Evolutionary conservation across 2,113 vertebrate species (phyloP).

Genomic region (Silurus meridionalis): DNA sequence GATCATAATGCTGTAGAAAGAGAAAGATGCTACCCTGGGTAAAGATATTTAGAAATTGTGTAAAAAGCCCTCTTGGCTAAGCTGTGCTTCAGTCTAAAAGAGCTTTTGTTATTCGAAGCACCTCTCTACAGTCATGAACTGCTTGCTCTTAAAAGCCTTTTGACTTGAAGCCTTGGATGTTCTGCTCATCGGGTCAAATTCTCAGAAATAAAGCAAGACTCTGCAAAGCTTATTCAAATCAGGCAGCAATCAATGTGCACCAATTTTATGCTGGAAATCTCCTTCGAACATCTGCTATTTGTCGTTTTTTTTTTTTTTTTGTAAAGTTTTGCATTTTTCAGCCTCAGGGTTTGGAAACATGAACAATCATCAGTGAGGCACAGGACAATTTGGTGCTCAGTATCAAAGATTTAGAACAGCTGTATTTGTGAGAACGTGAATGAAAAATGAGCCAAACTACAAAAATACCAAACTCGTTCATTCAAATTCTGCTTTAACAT

Average conservation of each 20-base stretch:
- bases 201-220: not conserved
- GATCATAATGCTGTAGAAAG: not conserved
- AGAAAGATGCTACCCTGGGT: conserved; percentile 10
- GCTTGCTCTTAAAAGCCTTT: not conserved
- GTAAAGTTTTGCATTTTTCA: not conserved
- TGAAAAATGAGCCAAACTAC: not conserved
- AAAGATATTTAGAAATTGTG: conserved; percentile 12
- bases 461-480: not conserved
- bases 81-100: conserved; percentile 6
- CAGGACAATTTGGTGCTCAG: not conserved
- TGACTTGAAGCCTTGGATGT: conserved; percentile 2
- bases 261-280: not conserved
- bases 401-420: not conserved
- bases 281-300: not conserved
- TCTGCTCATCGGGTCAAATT: not conserved
- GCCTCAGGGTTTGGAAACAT: not conserved
- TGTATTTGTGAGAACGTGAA: not conserved
- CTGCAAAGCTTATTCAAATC: not conserved
- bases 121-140: conserved; percentile 13
- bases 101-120: conserved; percentile 14
- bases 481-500: not conserved
- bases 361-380: not conserved
- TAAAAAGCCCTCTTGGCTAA: not conserved
- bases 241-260: not conserved
- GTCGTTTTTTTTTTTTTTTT: not conserved